Evolutionary conservation across 2,113 vertebrate species (phyloP).

Genomic region (Dendrocopos noguchii): DNA sequence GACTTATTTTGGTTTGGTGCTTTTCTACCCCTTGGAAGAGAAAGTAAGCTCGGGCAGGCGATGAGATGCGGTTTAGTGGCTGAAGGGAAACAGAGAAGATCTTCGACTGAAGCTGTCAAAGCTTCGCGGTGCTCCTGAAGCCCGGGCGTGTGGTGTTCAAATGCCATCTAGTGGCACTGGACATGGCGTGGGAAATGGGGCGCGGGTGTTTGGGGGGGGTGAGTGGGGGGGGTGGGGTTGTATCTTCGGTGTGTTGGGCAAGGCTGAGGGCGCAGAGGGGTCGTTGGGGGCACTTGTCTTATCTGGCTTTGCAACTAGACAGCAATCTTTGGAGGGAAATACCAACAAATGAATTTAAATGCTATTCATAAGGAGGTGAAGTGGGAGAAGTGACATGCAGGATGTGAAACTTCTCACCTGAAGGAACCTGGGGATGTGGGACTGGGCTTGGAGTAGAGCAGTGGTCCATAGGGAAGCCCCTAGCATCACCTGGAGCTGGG

Average conservation of each 20-base stretch:
- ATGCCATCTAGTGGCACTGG: slow-evolving; percentile 51
- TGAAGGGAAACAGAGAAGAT: not conserved
- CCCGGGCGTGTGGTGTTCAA: not conserved
- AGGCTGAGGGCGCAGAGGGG: rapidly evolving
- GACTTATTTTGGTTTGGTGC: not conserved
- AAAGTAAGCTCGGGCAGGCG: not conserved
- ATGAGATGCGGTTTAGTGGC: not conserved
- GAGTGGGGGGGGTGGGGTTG: not conserved
- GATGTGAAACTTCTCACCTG: not conserved
- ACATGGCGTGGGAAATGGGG: not conserved
- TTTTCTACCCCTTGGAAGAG: not conserved
- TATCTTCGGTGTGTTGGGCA: not conserved
- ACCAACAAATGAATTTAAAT: not conserved
- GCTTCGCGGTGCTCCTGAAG: not conserved
- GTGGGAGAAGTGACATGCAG: rapidly evolving
- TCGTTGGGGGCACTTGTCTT: not conserved
- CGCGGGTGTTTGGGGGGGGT: not conserved
- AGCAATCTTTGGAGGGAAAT: not conserved
- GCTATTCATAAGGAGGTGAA: not conserved
- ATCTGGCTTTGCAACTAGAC: not conserved
- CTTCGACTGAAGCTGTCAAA: not conserved
- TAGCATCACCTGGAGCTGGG: rapidly evolving
- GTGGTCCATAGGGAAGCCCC: rapidly evolving
- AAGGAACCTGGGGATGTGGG: not conserved
- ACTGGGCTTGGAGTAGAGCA: not conserved